Evolutionary conservation across 2,797 vertebrate species (phyloP).

Genomic region (Champsocephalus esox): DNA sequence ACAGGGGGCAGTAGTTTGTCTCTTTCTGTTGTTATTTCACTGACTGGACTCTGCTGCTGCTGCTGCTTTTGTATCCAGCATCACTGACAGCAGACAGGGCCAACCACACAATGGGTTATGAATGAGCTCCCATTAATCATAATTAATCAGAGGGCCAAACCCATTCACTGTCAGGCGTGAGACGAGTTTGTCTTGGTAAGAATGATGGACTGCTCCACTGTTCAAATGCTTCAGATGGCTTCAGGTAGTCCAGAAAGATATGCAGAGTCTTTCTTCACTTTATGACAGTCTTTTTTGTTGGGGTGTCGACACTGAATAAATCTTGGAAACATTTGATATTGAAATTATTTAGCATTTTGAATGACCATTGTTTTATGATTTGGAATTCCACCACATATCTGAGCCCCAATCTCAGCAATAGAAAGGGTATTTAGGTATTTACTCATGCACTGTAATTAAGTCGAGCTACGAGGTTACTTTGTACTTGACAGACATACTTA

Average conservation of each 20-base stretch:
- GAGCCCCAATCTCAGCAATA: not conserved
- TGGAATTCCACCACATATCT: not conserved
- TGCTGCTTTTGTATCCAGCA: constrained; percentile 30
- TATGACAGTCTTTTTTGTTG: not conserved
- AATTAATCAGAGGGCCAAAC: constrained; percentile 75
- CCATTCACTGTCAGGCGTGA: constrained; percentile 69
- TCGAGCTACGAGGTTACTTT: not conserved
- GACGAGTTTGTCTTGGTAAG: constrained; percentile 64
- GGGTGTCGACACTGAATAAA: not conserved
- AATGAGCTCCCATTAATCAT: constrained; percentile 75
- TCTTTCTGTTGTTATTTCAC: constrained; percentile 37
- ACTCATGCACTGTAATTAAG: not conserved
- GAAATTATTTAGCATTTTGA: not conserved
- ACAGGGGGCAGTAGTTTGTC: constrained; percentile 79
- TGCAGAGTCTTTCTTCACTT: not conserved
- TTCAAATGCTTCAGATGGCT: constrained; percentile 40
- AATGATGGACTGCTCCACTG: constrained; percentile 60
- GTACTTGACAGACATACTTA: not conserved
- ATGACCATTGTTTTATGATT: not conserved
- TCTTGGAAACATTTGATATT: not conserved
- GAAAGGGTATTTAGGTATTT: not conserved
- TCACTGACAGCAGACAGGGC: constrained; percentile 59
- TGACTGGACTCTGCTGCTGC: constrained; percentile 1
- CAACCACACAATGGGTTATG: constrained; percentile 66
- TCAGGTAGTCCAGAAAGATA: constrained; percentile 7